Evolutionary conservation across 2,888 invertebrate species (phyloP).

Genomic region (Eurytoma adleriae): DNA sequence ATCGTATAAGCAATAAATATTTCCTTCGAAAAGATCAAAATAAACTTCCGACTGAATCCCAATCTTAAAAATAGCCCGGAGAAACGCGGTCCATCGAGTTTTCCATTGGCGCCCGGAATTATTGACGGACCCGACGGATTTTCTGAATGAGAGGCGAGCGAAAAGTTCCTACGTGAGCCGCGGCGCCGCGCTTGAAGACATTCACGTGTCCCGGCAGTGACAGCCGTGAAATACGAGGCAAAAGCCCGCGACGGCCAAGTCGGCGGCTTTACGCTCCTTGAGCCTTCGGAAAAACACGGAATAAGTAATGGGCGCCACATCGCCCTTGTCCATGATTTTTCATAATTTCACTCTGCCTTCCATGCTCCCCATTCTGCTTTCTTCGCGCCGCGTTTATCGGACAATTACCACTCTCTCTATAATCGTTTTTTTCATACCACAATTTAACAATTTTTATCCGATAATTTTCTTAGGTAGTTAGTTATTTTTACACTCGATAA

Average conservation of each 20-base stretch:
- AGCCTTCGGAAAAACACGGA: conserved; percentile 24
- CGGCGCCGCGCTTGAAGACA: neutral
- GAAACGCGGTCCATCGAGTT: neutral
- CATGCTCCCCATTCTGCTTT: neutral
- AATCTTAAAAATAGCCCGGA: neutral
- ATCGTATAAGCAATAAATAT: too few species aligned
- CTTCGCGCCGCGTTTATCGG: too few species aligned
- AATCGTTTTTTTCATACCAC: too few species aligned
- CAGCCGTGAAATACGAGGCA: conserved; percentile 49
- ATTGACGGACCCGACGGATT: conserved; percentile 22
- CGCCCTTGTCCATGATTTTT: conserved; percentile 1
- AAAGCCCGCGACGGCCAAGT: conserved; percentile 34
- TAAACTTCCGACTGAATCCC: too few species aligned
- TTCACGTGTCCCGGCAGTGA: conserved; percentile 20
- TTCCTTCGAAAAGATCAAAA: too few species aligned
- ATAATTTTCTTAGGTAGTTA: too few species aligned
- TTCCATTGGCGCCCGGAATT: neutral
- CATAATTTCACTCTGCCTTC: neutral
- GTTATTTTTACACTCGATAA: too few species aligned
- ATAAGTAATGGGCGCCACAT: conserved; percentile 15
- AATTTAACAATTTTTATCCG: too few species aligned
- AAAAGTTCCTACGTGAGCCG: neutral
- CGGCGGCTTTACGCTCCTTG: conserved; percentile 41
- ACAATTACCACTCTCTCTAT: too few species aligned
- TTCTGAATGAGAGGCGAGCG: conserved; percentile 28